Conservation (phyloP, 2,797 vertebrate genomes). For the Graptemys geographica region DNA sequence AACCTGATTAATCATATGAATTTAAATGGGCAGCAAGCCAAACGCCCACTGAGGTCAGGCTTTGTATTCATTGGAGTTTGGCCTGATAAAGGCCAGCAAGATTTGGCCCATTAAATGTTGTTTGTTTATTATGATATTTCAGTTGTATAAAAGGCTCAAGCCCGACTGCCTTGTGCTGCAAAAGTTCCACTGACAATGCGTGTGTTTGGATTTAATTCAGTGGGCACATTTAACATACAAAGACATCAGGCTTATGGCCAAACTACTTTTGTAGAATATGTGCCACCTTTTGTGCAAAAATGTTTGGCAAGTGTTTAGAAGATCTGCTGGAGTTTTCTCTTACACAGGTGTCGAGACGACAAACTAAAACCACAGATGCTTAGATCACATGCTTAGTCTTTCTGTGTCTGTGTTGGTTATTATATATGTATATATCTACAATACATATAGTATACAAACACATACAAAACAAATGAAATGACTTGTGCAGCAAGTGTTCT, state of each 20-base stretch:
- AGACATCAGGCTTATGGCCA: rapidly evolving
- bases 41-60: background rate
- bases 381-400: background rate
- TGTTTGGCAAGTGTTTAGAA: background rate
- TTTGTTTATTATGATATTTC: background rate
- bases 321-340: background rate
- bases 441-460: background rate
- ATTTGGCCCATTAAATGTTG: background rate
- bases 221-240: background rate
- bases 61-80: background rate
- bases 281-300: background rate
- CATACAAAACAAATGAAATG: background rate
- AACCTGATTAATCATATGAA: background rate
- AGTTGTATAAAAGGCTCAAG: background rate
- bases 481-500: background rate
- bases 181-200: background rate
- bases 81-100: background rate
- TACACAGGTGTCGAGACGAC: background rate
- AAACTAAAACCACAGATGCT: background rate
- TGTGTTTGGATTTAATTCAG: background rate
- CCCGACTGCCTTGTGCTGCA: background rate
- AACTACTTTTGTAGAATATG: background rate
- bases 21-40: background rate
- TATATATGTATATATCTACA: background rate
- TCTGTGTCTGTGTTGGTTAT: background rate